Conservation (phyloP, 2,888 invertebrate genomes). For the Nemoura dubitans region DNA sequence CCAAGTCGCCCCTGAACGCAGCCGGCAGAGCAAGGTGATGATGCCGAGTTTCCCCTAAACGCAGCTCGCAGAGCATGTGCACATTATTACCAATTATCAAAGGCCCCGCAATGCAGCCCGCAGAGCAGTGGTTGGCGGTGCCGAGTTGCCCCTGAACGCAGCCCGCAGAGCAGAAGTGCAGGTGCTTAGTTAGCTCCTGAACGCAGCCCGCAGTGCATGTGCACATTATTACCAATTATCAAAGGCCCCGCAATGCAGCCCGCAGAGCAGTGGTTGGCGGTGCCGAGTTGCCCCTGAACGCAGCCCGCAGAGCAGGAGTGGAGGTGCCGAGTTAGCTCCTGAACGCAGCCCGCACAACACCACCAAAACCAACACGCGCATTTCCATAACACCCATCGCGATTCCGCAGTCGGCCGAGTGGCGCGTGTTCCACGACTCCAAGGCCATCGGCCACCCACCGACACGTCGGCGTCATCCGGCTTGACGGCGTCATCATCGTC, state of each 20-base stretch:
- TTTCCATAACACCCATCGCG: no score
- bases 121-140: neutral
- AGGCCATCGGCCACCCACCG: no score
- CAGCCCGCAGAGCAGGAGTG: neutral
- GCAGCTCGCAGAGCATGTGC: neutral
- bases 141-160: slow-evolving; percentile 7
- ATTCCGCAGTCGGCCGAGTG: no score
- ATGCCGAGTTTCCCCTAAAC: neutral
- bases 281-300: neutral
- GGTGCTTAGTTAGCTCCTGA: neutral
- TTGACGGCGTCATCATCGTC: no score
- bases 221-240: no score
- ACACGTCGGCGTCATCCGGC: no score
- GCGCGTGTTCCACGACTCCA: no score
- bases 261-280: neutral
- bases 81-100: no score
- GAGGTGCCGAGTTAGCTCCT: neutral
- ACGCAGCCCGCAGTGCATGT: neutral
- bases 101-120: no score
- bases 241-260: no score
- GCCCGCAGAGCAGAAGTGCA: neutral
- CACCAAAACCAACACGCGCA: no score
- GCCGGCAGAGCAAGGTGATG: neutral
- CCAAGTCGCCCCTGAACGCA: neutral
- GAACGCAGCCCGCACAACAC: neutral